Percentiles rank a stretch among this genome's conserved stretches.
These are phyloP conservation scores for Pseudopleuronectes americanus DNA, from an alignment of 2,797 vertebrate species.

Conservation along the genomic window DNA sequence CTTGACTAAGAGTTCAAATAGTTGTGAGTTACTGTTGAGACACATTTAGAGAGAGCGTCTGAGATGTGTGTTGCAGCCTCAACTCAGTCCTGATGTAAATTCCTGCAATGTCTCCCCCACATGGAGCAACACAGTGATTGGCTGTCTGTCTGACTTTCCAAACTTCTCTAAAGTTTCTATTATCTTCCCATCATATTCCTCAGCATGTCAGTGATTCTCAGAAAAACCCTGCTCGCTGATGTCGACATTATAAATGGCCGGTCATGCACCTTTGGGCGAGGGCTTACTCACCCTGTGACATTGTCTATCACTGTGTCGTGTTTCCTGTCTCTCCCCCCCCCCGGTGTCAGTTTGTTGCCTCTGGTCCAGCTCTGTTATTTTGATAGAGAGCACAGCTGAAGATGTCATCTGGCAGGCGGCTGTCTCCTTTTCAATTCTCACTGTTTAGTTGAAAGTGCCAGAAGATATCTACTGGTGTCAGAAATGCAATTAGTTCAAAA, in stretches of 20 bases:
- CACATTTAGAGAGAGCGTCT: neutral
- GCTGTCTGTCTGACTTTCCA: slow-evolving; percentile 3
- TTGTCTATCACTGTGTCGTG: slow-evolving; percentile 56
- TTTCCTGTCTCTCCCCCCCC: slow-evolving; percentile 37
- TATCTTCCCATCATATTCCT: slow-evolving; percentile 44
- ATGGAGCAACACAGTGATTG: neutral
- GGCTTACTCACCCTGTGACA: slow-evolving; percentile 45
- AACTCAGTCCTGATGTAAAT: slow-evolving; percentile 24
- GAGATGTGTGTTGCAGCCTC: slow-evolving; percentile 3
- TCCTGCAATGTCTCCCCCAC: slow-evolving; percentile 18
- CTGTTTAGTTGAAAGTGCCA: neutral
- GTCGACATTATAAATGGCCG: slow-evolving; percentile 43
- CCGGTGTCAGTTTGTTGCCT: slow-evolving; percentile 54
- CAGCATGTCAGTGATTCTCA: slow-evolving; percentile 23
- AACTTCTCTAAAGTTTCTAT: slow-evolving; percentile 29
- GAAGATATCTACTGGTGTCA: neutral
- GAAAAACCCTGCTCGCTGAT: slow-evolving; percentile 12
- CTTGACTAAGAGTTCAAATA: no score
- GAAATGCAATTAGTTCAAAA: neutral
- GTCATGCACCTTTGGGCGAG: slow-evolving; percentile 61
- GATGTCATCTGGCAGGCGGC: slow-evolving; percentile 28
- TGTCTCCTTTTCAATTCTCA: neutral
- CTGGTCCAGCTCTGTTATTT: slow-evolving; percentile 57
- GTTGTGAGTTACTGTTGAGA: neutral
- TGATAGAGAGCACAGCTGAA: slow-evolving; percentile 57